These are phyloP conservation scores for Sarcoramphus papa DNA, from an alignment of 2,797 vertebrate genomes.

Conservation along the genomic window DNA sequence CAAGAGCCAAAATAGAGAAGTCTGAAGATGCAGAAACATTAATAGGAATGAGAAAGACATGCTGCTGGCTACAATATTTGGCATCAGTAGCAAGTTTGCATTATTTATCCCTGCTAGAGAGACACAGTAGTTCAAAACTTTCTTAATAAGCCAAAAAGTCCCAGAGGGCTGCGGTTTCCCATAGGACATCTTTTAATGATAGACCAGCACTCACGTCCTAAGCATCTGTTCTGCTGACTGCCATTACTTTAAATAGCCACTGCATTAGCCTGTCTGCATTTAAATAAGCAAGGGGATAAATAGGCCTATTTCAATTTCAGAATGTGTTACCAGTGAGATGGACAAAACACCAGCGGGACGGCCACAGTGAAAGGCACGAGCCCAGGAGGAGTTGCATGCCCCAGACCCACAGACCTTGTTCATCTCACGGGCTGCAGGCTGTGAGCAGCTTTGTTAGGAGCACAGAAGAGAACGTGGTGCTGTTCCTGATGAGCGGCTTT, in stretches of 20 bases:
- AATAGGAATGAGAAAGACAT: not conserved
- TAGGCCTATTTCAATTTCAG: not conserved
- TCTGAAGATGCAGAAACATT: not conserved
- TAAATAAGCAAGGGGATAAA: not conserved
- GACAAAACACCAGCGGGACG: rapidly evolving
- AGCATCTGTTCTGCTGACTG: not conserved
- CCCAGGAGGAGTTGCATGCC: not conserved
- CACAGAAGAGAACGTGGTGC: rapidly evolving
- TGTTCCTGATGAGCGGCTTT: rapidly evolving
- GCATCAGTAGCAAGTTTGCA: not conserved
- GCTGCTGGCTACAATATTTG: not conserved
- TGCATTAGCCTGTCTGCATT: not conserved
- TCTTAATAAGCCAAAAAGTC: not conserved
- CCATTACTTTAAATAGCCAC: not conserved
- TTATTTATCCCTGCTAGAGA: not conserved
- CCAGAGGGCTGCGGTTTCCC: not conserved
- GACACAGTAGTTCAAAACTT: not conserved
- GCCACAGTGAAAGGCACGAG: not conserved
- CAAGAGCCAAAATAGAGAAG: not conserved
- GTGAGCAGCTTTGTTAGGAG: not conserved
- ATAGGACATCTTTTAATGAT: not conserved
- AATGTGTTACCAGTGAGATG: not conserved
- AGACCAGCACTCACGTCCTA: not conserved
- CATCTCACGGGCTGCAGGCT: not conserved
- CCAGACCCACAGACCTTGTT: no score